Evolutionary conservation across 2,113 vertebrate genomes (phyloP).

Genomic region (Marcusenius ussheri): DNA sequence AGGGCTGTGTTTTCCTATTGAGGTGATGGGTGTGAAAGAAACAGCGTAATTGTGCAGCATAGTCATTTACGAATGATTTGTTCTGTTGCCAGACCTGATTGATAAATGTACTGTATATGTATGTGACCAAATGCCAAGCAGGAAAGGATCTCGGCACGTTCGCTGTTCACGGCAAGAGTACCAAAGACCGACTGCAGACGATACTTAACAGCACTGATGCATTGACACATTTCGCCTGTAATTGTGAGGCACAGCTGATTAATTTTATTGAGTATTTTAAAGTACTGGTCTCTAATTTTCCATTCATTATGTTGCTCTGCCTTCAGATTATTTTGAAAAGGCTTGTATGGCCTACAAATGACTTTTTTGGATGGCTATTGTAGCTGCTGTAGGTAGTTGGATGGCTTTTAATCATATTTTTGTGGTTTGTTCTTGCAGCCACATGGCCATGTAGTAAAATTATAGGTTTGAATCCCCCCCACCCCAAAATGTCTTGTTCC

Average conservation of each 20-base stretch:
- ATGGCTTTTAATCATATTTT: background rate
- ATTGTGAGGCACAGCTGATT: background rate
- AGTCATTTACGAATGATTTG: background rate
- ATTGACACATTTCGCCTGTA: background rate
- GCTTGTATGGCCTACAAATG: background rate
- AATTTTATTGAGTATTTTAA: background rate
- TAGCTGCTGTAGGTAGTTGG: background rate
- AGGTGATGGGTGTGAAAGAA: background rate
- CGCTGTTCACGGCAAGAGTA: background rate
- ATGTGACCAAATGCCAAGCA: background rate
- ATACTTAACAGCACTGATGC: background rate
- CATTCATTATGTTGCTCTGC: background rate
- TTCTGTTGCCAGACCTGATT: background rate
- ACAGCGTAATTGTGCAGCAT: background rate
- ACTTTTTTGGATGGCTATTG: background rate
- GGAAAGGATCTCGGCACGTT: background rate
- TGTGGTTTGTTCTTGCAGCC: background rate
- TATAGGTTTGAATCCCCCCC: background rate
- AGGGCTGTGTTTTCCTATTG: background rate
- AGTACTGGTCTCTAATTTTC: background rate
- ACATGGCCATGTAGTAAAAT: background rate
- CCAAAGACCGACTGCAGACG: background rate
- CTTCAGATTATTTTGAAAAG: background rate
- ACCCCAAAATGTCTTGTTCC: background rate
- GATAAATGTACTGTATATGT: background rate